Conservation (phyloP, 2,797 vertebrate species). For the Kryptopterus vitreolus region DNA sequence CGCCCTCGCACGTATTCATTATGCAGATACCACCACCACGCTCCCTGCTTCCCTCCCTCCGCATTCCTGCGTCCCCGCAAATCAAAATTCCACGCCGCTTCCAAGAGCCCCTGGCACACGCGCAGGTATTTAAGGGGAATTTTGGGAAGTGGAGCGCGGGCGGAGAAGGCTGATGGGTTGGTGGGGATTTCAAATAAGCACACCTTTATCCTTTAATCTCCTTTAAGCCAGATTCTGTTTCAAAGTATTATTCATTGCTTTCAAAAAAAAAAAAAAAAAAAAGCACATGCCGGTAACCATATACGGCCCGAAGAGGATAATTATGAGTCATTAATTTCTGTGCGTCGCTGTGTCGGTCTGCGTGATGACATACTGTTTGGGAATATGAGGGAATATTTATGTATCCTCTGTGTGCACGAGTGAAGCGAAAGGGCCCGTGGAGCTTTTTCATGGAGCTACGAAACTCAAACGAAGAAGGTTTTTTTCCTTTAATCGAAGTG, state of each 20-base stretch:
- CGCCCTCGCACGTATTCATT: constrained; percentile 68
- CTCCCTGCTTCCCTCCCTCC: constrained; percentile 60
- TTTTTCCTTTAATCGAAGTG: background rate
- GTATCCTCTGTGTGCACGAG: background rate
- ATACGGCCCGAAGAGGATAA: constrained; percentile 18
- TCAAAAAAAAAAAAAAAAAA: too few relatives aligned
- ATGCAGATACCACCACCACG: constrained; percentile 72
- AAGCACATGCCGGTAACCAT: constrained; percentile 25
- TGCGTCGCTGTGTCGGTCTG: constrained; percentile 42
- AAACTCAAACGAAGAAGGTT: background rate
- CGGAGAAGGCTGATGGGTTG: constrained; percentile 61
- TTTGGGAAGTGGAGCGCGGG: constrained; percentile 61
- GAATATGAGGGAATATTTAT: background rate
- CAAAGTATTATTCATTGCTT: constrained; percentile 46
- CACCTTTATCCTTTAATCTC: constrained; percentile 76
- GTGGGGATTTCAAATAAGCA: constrained; percentile 72
- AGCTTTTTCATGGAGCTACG: background rate
- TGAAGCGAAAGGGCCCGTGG: background rate
- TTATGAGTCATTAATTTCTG: constrained; percentile 8
- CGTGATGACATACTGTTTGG: constrained; percentile 17
- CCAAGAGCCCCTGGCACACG: constrained; percentile 64
- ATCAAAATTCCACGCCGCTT: constrained; percentile 68
- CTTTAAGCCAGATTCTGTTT: constrained; percentile 71
- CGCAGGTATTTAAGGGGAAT: constrained; percentile 61
- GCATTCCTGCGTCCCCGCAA: constrained; percentile 51